Evolutionary conservation across 2,113 vertebrate genomes (phyloP), one percentile per base, ranked within the genome.

Genomic region (Triplophysa siluroides): DNA sequence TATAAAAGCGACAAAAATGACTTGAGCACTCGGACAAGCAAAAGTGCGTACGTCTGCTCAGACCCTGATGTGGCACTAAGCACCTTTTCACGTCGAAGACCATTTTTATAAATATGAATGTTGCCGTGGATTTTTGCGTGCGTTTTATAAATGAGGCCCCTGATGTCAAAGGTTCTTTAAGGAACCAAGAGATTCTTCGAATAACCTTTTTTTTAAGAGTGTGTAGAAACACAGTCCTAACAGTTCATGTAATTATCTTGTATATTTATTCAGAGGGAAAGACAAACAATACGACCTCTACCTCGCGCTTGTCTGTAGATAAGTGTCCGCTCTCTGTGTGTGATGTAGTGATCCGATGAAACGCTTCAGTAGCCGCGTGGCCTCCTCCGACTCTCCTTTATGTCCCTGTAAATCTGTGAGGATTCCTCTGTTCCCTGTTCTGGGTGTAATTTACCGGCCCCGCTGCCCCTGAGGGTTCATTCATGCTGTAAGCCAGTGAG

Each of bases 371-470:
- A 62, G 60, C 14, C 23, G 2, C 5, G 8, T 9, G 26, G 16
- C 29, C 62, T 38, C 33, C 1, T 38, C 33, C 1, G 64, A 68
- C 43, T 70, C 43, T 52, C 4, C 23, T 72, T 33, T 7, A 56
- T 72, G 9, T 33, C 52, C 14, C 26, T 56, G 47, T 72, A 58
- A 71, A 23, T 58, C 50, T 33, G 11, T 0, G 11, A 58, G 18
- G 70, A 19, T 21, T 41, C 19, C 19, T 73, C 70, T 23, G 70
- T 41, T 73, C n/a, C 68, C 24, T 19, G 47, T 54, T 54, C 68
- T 4, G 68, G 8, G 33, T 60, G 33, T 60, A 2, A 58, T 56
- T 60, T 41, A 23, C 18, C 19, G 18, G 26, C 9, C 12, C 29
- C 38, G 26, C 2, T 12, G 41, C 24, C 68, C 68, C 16, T 2